Evolutionary conservation across 2,888 invertebrate species (phyloP).

Genomic region (Spisula solida): DNA sequence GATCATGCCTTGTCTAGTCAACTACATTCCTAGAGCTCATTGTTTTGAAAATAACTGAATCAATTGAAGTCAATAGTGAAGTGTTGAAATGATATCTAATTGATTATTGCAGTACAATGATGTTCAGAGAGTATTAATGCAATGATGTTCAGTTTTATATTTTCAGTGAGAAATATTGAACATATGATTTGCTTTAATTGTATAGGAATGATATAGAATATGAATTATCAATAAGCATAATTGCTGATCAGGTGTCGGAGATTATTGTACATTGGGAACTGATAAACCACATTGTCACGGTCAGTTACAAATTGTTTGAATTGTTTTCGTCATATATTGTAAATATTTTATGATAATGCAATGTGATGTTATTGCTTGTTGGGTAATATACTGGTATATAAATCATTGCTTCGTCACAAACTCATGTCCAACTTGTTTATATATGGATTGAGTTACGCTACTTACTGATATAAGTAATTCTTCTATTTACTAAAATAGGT

Average conservation of each 20-base stretch:
- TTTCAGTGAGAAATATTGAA: neutral
- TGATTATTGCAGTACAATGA: too few species aligned
- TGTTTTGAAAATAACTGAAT: too few species aligned
- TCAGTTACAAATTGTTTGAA: conserved; percentile 9
- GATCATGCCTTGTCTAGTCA: too few species aligned
- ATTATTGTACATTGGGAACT: neutral
- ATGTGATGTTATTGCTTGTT: neutral
- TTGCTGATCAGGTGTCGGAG: neutral
- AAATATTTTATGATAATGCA: conserved; percentile 13
- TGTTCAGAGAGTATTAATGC: too few species aligned
- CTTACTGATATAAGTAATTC: conserved; percentile 28
- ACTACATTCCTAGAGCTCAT: too few species aligned
- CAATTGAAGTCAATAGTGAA: too few species aligned
- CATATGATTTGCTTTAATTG: neutral
- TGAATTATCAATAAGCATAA: neutral
- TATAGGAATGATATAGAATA: neutral
- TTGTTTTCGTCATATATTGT: neutral
- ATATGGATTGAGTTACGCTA: conserved; percentile 5
- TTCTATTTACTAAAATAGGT: conserved; percentile 3
- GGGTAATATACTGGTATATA: neutral
- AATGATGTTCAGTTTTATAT: neutral
- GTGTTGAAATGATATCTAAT: too few species aligned
- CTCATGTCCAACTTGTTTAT: neutral
- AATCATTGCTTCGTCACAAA: neutral
- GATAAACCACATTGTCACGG: conserved; percentile 7